Percentiles rank a stretch among this genome's conserved stretches.
These are phyloP conservation scores for Loriculus beryllinus DNA, from an alignment of 2,797 vertebrate genomes.

Conservation along the genomic window DNA sequence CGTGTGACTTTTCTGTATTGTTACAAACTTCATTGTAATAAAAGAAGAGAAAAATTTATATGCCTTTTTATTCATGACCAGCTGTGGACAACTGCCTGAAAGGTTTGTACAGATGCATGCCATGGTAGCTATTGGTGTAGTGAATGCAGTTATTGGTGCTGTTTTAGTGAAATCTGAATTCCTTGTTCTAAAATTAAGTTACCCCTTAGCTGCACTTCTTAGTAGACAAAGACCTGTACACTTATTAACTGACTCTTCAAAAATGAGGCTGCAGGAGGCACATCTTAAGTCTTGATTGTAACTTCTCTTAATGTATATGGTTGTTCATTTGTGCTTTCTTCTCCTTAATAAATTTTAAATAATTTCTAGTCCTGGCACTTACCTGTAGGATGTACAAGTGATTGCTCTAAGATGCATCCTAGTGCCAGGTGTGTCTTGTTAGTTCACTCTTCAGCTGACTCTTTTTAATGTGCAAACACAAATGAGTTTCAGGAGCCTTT, in stretches of 20 bases:
- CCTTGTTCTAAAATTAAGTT: constrained; percentile 54
- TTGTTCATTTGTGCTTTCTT: constrained; percentile 47
- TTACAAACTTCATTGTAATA: constrained; percentile 96
- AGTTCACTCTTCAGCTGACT: neutral
- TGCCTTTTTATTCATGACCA: constrained; percentile 92
- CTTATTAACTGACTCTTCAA: constrained; percentile 62
- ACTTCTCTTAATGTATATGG: neutral
- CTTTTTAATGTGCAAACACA: neutral
- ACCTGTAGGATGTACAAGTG: constrained; percentile 19
- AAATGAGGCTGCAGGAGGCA: constrained; percentile 33
- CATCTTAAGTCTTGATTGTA: neutral
- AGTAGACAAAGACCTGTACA: constrained; percentile 73
- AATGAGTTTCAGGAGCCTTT: constrained; percentile 62
- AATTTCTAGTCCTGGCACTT: constrained; percentile 21
- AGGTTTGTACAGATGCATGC: constrained; percentile 93
- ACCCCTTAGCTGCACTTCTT: constrained; percentile 66
- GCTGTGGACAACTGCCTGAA: constrained; percentile 83
- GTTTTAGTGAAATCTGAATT: constrained; percentile 69
- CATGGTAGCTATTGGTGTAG: constrained; percentile 67
- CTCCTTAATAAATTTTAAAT: constrained; percentile 40
- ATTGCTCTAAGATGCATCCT: constrained; percentile 32
- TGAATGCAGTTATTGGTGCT: constrained; percentile 65
- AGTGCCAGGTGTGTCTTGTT: constrained; percentile 57
- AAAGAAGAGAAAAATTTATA: constrained; percentile 91
- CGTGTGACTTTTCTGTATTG: constrained; percentile 93